Percentiles rank a stretch among this genome's conserved stretches.
Conservation (phyloP, 2,113 vertebrate species). For the Romanogobio albipinnatus region DNA sequence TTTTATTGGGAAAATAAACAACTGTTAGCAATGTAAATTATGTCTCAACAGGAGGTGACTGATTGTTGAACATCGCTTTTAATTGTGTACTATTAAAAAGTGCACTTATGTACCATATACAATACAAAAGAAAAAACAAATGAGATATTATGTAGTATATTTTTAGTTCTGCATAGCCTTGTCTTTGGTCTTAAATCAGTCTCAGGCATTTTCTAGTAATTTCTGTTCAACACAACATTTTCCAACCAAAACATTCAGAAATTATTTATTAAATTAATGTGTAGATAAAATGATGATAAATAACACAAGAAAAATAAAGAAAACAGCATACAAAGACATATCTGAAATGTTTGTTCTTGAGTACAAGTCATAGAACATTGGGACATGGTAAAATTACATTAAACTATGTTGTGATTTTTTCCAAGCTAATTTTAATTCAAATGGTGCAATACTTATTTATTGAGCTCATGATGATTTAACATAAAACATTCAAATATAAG, state of each 20-base stretch:
- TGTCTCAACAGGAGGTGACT: background rate
- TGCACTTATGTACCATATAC: background rate
- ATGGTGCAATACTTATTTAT: background rate
- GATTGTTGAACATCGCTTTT: conserved; percentile 9
- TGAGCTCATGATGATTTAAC: background rate
- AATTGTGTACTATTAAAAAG: background rate
- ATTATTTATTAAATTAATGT: background rate
- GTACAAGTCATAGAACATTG: background rate
- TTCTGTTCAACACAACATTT: background rate
- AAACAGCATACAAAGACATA: background rate
- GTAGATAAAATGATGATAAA: background rate
- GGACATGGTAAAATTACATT: background rate
- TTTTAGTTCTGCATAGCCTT: conserved; percentile 51
- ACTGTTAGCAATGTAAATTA: background rate
- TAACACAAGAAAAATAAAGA: background rate
- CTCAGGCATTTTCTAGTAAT: background rate
- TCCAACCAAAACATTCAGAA: background rate
- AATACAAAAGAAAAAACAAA: conserved; percentile 15
- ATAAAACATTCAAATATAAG: background rate
- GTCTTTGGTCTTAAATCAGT: conserved; percentile 53
- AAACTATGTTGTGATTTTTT: background rate
- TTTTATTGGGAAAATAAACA: conserved; percentile 27
- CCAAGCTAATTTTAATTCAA: background rate
- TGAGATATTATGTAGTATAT: background rate
- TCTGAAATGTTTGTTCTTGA: background rate